Conservation (phyloP, 2,113 vertebrate genomes). For the Nothobranchius furzeri region DNA sequence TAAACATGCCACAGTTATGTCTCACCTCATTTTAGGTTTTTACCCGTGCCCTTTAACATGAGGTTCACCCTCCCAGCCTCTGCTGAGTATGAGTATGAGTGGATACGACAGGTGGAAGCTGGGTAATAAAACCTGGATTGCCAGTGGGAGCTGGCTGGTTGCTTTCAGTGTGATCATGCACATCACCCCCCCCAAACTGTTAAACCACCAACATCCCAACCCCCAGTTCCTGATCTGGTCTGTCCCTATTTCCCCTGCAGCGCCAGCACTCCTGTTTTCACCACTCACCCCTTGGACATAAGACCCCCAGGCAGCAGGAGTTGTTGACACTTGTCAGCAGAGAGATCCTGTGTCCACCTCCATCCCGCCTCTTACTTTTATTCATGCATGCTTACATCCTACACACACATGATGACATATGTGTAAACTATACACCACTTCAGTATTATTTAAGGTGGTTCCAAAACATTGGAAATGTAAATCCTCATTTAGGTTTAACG, state of each 20-base stretch:
- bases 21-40: slow-evolving; percentile 62
- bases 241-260: slow-evolving; percentile 17
- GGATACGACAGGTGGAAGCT: slow-evolving; percentile 58
- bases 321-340: slow-evolving; percentile 72
- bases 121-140: slow-evolving; percentile 66
- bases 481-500: no score
- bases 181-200: slow-evolving; percentile 35
- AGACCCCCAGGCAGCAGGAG: slow-evolving; percentile 60
- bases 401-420: slow-evolving; percentile 46
- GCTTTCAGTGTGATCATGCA: slow-evolving; percentile 58
- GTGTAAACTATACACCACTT: slow-evolving; percentile 43
- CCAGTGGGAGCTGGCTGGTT: slow-evolving; percentile 48
- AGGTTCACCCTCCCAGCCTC: slow-evolving; percentile 25
- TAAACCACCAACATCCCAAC: slow-evolving; percentile 43
- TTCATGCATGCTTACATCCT: slow-evolving; percentile 37
- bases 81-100: slow-evolving; percentile 35
- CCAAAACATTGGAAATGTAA: no score
- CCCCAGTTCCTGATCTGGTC: slow-evolving; percentile 12
- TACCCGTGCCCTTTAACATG: slow-evolving; percentile 50
- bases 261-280: slow-evolving; percentile 44
- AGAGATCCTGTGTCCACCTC: slow-evolving; percentile 54
- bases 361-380: slow-evolving; percentile 35
- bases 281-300: slow-evolving; percentile 50
- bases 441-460: no score
- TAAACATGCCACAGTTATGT: slow-evolving; percentile 67